Evolutionary conservation across 2,113 vertebrate species (phyloP), one percentile per base, ranked within the genome.

Genomic region (Myotis yumanensis): DNA sequence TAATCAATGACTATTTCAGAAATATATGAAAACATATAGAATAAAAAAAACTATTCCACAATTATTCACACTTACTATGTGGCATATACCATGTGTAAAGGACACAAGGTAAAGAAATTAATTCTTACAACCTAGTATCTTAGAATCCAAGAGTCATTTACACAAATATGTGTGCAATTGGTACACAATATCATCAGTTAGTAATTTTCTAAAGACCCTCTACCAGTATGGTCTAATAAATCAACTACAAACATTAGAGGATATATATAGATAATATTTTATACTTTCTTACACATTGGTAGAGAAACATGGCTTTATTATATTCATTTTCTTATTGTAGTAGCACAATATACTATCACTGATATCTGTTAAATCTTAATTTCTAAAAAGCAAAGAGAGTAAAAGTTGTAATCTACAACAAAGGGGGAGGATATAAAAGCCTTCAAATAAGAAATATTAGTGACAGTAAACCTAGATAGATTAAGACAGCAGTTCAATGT

Each of bases 361-460:
- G 59, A 22, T 46, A 68, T 14, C 75, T 76, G 17, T 51, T 76
- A 76, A 48, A 68, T 59, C 43, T 75, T 52, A 59, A 23, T n/a
- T 48, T 83, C 86, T 46, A 73, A 85, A 64, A 86, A 93, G n/a
- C 8, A 54, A 79, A 84, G 18, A 89, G 40, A 90, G 46, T 30
- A 12, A 52, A 15, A 85, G 48, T 8, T 54, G 12, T 84, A 75
- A 71, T 25, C 59, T 57, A 81, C 73, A 86, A 62, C 7, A 76
- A 11, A 40, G 20, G 4, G 9, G 14, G 3, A n/a, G 25, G 10
- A 43, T n/a, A 37, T 82, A 72, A 75, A 91, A n/a, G 40, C 20
- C 62, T 68, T 89, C 81, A 86, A 51, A 32, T 51, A 73, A 79
- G 43, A 89, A 86, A 90, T 79, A 79, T 10, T n/a, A 95, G 46